phyloP scores from a whole-genome alignment of 2,113 vertebrate genomes.

The Dasyprocta punctata region DNA sequence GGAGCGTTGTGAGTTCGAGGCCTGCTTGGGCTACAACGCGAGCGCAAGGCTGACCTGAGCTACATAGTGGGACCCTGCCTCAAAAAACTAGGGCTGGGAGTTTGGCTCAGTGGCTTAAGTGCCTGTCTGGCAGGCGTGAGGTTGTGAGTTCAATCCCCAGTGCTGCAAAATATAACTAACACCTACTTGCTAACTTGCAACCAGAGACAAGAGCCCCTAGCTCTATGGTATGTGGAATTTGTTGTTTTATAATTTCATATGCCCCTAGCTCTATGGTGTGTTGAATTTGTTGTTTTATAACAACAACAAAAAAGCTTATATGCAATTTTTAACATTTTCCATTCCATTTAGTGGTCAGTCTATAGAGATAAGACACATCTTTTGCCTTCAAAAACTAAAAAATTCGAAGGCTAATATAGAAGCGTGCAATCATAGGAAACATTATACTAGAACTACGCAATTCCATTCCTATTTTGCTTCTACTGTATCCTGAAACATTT shows the following conservation, averaged over 20 bases:
- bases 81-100: too few relatives aligned
- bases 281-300: not conserved
- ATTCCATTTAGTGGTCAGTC: not conserved
- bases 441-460: not conserved
- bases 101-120: too few relatives aligned
- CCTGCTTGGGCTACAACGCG: too few relatives aligned
- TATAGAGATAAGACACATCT: not conserved
- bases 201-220: not conserved
- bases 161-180: conserved; percentile 26
- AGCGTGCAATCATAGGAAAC: not conserved
- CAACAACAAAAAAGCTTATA: not conserved
- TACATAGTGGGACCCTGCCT: too few relatives aligned
- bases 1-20: too few relatives aligned
- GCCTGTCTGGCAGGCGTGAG: too few relatives aligned
- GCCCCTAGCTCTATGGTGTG: not conserved
- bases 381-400: not conserved
- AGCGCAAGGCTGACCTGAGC: too few relatives aligned
- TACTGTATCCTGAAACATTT: not conserved
- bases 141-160: too few relatives aligned
- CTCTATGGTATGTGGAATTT: not conserved
- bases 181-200: not conserved
- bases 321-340: not conserved
- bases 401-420: not conserved
- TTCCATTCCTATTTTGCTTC: not conserved
- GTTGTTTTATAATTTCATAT: not conserved